A percentile compares a stretch with the other conserved stretches of the same genome.
phyloP scores from a whole-genome alignment of 2,888 invertebrate genomes.

The Sphaeridia pumilis region DNA sequence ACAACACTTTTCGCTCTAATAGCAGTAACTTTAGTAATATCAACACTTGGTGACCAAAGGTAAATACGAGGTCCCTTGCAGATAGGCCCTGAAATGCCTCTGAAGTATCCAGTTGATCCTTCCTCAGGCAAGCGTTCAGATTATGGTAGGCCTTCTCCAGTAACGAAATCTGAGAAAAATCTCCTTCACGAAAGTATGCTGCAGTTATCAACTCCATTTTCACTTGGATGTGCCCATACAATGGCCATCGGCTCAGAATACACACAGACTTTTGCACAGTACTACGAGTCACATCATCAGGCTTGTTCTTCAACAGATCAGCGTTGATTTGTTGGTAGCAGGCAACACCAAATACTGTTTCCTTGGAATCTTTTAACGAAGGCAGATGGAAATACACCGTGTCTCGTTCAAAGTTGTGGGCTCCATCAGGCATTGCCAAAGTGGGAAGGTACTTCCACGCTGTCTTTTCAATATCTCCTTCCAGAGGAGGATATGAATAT shows the following conservation, averaged over 20 bases:
- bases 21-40: slow-evolving; percentile 83
- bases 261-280: slow-evolving; percentile 98
- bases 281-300: slow-evolving; percentile 90
- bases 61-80: slow-evolving; percentile 63
- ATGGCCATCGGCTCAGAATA: slow-evolving; percentile 75
- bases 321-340: slow-evolving; percentile 96
- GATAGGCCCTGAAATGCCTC: slow-evolving; percentile 65
- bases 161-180: slow-evolving; percentile 75
- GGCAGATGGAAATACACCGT: slow-evolving; percentile 94
- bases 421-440: slow-evolving; percentile 68
- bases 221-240: slow-evolving; percentile 65
- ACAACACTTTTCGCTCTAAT: slow-evolving; percentile 75
- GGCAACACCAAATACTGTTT: slow-evolving; percentile 88
- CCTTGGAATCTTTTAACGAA: slow-evolving; percentile 65
- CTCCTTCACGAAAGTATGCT: slow-evolving; percentile 92
- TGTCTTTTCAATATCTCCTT: slow-evolving; percentile 59
- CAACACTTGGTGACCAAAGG: slow-evolving; percentile 84
- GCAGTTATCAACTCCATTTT: slow-evolving; percentile 93
- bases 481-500: slow-evolving; percentile 82
- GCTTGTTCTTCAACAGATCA: slow-evolving; percentile 78
- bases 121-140: slow-evolving; percentile 67
- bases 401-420: slow-evolving; percentile 90
- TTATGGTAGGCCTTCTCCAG: slow-evolving; percentile 86
- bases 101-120: slow-evolving; percentile 42
- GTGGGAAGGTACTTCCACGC: slow-evolving; percentile 96